These are phyloP conservation scores for Penaeus monodon DNA, from an alignment of 2,888 invertebrate genomes.

Conservation along the genomic window DNA sequence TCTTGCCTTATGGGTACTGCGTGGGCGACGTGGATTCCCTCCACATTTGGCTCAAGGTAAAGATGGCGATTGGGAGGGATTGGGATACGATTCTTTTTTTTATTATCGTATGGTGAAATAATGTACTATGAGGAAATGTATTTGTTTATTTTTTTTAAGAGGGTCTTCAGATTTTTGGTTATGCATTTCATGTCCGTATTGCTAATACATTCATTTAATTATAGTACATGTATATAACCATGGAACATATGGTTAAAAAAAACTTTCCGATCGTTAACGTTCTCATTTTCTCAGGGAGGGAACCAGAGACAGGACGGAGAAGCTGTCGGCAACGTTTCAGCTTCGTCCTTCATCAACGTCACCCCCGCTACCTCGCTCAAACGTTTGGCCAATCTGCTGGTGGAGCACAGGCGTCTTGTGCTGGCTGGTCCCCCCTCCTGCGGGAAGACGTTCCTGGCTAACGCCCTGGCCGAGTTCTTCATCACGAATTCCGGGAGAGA, in stretches of 20 bases:
- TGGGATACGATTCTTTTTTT: too few species aligned
- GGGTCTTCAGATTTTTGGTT: too few species aligned
- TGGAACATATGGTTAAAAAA: too few species aligned
- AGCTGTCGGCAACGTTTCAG: slow-evolving; percentile 27
- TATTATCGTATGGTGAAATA: too few species aligned
- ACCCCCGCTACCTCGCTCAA: slow-evolving; percentile 43
- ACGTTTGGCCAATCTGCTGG: slow-evolving; percentile 29
- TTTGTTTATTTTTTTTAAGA: too few species aligned
- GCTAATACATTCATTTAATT: too few species aligned
- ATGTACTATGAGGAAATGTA: too few species aligned
- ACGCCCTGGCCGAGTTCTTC: slow-evolving; percentile 47
- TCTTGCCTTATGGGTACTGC: slow-evolving; percentile 61
- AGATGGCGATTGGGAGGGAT: neutral
- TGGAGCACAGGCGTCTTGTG: slow-evolving; percentile 48
- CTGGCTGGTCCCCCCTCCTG: slow-evolving; percentile 51
- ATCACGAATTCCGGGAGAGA: slow-evolving; percentile 34
- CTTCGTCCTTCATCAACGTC: slow-evolving; percentile 34
- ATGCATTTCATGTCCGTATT: too few species aligned
- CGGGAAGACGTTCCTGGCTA: slow-evolving; percentile 53
- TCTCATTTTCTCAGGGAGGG: slow-evolving; percentile 12
- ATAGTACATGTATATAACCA: too few species aligned
- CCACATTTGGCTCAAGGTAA: slow-evolving; percentile 57
- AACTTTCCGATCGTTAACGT: too few species aligned
- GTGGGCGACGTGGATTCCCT: slow-evolving; percentile 57
- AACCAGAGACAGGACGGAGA: slow-evolving; percentile 44